Conservation (phyloP, 2,113 vertebrate genomes). For the Oceanodroma tethys region DNA sequence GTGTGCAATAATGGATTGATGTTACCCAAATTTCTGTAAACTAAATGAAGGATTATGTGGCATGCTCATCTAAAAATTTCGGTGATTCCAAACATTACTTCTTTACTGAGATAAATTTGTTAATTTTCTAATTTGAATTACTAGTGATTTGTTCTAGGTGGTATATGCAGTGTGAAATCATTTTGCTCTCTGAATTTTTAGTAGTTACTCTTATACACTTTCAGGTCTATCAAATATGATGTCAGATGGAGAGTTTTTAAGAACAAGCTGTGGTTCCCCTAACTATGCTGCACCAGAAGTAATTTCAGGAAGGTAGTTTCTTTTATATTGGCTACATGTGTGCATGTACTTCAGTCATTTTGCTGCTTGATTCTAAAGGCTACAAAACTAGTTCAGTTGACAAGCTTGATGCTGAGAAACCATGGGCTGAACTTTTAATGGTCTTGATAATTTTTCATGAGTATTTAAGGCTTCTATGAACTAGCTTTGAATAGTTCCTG, state of each 20-base stretch:
- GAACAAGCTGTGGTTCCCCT: constrained; percentile 96
- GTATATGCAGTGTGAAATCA: neutral
- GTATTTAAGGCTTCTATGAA: neutral
- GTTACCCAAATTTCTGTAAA: neutral
- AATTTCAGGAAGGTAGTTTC: constrained; percentile 91
- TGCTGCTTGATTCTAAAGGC: neutral
- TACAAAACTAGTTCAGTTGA: neutral
- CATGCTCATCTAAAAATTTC: neutral
- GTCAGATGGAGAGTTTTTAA: constrained; percentile 97
- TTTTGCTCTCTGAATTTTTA: neutral
- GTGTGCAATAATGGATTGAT: neutral
- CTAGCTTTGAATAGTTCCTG: neutral
- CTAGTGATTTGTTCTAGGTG: neutral
- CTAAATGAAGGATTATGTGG: neutral
- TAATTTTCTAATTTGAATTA: neutral
- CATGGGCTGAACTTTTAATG: neutral
- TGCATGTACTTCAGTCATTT: neutral
- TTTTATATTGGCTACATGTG: neutral
- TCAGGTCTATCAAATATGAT: constrained; percentile 99
- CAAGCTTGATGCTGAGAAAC: neutral
- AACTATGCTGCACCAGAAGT: constrained; percentile 98
- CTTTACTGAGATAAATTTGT: neutral
- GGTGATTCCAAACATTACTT: neutral
- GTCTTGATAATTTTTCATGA: neutral
- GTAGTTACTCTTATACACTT: constrained; percentile 55